Percentiles rank a stretch among this genome's conserved stretches.
These are phyloP conservation scores for Cydia strobilella DNA, from an alignment of 1,140 invertebrate species.

Conservation along the genomic window DNA sequence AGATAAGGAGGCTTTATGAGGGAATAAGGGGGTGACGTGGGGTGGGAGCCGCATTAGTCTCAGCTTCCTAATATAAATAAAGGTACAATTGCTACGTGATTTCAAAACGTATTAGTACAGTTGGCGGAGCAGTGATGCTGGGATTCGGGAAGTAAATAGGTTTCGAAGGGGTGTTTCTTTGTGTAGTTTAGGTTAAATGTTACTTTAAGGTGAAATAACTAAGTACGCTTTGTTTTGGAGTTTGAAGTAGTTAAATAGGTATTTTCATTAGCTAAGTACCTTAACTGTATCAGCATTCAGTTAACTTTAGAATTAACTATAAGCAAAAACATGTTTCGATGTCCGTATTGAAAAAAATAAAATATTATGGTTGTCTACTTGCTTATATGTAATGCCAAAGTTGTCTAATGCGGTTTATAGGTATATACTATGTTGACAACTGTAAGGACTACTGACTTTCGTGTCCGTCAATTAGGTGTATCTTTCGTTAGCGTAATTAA, in stretches of 20 bases:
- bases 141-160: conserved; percentile 13
- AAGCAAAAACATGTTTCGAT: too few species aligned
- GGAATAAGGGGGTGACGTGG: conserved; percentile 52
- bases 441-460: too few species aligned
- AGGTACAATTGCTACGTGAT: conserved; percentile 23
- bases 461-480: too few species aligned
- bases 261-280: background rate
- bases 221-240: background rate
- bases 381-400: too few species aligned
- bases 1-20: conserved; percentile 66
- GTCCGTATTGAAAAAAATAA: too few species aligned
- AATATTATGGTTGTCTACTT: too few species aligned
- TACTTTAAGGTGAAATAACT: background rate
- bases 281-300: too few species aligned
- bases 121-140: background rate
- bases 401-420: too few species aligned
- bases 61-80: conserved; percentile 32
- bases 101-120: conserved; percentile 26
- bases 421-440: too few species aligned
- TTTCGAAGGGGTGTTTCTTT: conserved; percentile 3
- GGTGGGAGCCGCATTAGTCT: conserved; percentile 39
- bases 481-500: too few species aligned
- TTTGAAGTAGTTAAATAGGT: background rate
- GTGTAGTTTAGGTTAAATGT: conserved; percentile 3
- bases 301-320: too few species aligned